These are phyloP conservation scores for Ivindomyrus marchei DNA, from an alignment of 2,113 vertebrate species.

Conservation along the genomic window DNA sequence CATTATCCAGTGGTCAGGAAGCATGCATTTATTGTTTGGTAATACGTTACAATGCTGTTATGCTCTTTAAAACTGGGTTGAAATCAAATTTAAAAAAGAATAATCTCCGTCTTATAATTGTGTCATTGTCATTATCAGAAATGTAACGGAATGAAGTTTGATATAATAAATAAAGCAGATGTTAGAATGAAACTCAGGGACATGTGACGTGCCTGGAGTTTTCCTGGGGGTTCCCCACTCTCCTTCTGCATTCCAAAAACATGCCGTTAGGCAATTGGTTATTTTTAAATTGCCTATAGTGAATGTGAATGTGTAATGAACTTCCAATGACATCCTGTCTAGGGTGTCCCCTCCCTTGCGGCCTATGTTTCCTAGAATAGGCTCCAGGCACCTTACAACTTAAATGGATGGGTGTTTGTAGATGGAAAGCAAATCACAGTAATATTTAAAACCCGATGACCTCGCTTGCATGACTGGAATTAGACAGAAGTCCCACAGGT, in stretches of 20 bases:
- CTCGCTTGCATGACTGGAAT: not conserved
- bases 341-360: not conserved
- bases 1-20: not conserved
- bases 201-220: not conserved
- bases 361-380: not conserved
- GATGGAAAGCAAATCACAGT: not conserved
- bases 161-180: not conserved
- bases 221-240: not conserved
- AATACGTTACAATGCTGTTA: not conserved
- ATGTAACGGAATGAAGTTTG: not conserved
- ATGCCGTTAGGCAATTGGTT: not conserved
- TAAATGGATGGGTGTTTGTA: not conserved
- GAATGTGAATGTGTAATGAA: not conserved
- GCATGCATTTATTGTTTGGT: not conserved
- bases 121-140: not conserved
- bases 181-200: not conserved
- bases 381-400: not conserved
- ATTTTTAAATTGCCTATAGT: not conserved
- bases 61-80: not conserved
- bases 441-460: not conserved
- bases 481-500: not conserved
- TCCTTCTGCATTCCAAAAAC: not conserved
- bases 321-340: not conserved
- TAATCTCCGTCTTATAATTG: not conserved
- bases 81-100: not conserved